A percentile compares a stretch with the other conserved stretches of the same genome.
These are phyloP conservation scores for Drosophila ezoana DNA, from an alignment of 2,888 invertebrate species.

Conservation along the genomic window DNA sequence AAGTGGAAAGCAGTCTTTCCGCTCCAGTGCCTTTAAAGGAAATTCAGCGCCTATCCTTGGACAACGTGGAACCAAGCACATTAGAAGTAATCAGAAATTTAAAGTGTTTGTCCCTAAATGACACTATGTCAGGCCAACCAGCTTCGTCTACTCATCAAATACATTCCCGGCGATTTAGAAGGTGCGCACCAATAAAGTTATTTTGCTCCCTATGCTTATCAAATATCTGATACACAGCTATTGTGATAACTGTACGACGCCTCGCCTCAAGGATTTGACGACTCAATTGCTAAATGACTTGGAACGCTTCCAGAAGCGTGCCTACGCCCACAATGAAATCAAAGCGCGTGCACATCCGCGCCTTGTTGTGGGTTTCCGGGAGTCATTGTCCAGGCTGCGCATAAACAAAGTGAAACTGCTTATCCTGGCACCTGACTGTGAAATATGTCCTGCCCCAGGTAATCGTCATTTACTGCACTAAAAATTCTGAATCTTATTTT, in stretches of 20 bases:
- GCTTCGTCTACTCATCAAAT: constrained; percentile 1
- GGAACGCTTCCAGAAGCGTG: constrained; percentile 87
- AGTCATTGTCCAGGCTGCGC: constrained; percentile 87
- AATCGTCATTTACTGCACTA: neutral
- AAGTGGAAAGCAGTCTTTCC: neutral
- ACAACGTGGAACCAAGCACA: neutral
- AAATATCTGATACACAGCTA: constrained; percentile 82
- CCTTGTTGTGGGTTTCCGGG: constrained; percentile 88
- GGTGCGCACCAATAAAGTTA: constrained; percentile 51
- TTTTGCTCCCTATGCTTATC: constrained; percentile 2
- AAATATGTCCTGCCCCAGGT: constrained; percentile 83
- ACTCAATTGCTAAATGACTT: constrained; percentile 86
- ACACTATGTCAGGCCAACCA: neutral
- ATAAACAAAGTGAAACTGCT: constrained; percentile 87
- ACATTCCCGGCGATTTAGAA: constrained; percentile 81
- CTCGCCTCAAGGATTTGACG: constrained; percentile 86
- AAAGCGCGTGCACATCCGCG: constrained; percentile 87
- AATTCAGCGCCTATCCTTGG: neutral
- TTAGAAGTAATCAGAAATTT: constrained; percentile 4
- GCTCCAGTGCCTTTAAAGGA: neutral
- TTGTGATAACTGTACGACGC: constrained; percentile 87
- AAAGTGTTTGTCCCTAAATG: constrained; percentile 2
- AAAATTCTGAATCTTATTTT: neutral
- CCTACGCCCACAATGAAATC: constrained; percentile 87
- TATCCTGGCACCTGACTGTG: constrained; percentile 88